Evolutionary conservation across 1,140 invertebrate species (phyloP).

Genomic region (Drosophila athabasca): DNA sequence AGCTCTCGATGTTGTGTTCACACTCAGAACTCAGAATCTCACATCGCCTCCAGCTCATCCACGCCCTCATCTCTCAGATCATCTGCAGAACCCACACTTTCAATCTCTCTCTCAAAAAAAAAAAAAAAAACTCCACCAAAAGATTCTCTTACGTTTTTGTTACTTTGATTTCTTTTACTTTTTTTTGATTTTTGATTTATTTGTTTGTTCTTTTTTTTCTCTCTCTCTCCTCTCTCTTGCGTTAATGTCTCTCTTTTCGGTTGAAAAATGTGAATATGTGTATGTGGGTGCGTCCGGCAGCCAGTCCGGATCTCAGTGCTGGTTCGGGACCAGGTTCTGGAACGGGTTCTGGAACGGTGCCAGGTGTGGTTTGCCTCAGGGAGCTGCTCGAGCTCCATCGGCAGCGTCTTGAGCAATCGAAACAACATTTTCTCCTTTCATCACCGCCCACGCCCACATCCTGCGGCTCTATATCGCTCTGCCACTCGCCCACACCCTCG

Average conservation of each 20-base stretch:
- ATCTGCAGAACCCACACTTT: conserved; percentile 30
- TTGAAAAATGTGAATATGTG: conserved; percentile 42
- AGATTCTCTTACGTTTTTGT: conserved; percentile 22
- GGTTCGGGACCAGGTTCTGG: conserved; percentile 38
- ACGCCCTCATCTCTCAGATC: conserved; percentile 37
- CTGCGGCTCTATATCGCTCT: conserved; percentile 68
- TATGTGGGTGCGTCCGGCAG: conserved; percentile 45
- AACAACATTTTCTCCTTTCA: conserved; percentile 83
- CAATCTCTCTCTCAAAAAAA: not conserved
- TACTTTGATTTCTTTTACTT: conserved; percentile 17
- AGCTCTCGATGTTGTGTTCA: conserved; percentile 51
- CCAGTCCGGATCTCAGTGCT: conserved; percentile 67
- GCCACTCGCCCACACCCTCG: conserved; percentile 65
- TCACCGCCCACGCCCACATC: conserved; percentile 74
- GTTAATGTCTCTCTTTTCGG: conserved; percentile 68
- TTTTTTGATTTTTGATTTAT: conserved; percentile 48
- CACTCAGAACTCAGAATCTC: conserved; percentile 33
- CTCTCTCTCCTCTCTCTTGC: conserved; percentile 44
- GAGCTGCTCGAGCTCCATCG: conserved; percentile 77
- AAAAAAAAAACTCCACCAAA: conserved; percentile 7
- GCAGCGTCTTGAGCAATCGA: conserved; percentile 79
- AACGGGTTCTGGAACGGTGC: conserved; percentile 28
- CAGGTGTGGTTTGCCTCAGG: conserved; percentile 60
- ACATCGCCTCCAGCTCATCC: conserved; percentile 34
- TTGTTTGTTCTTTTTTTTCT: conserved; percentile 40